Evolutionary conservation across 1,140 invertebrate species (phyloP).

Genomic region (Ooceraea biroi): DNA sequence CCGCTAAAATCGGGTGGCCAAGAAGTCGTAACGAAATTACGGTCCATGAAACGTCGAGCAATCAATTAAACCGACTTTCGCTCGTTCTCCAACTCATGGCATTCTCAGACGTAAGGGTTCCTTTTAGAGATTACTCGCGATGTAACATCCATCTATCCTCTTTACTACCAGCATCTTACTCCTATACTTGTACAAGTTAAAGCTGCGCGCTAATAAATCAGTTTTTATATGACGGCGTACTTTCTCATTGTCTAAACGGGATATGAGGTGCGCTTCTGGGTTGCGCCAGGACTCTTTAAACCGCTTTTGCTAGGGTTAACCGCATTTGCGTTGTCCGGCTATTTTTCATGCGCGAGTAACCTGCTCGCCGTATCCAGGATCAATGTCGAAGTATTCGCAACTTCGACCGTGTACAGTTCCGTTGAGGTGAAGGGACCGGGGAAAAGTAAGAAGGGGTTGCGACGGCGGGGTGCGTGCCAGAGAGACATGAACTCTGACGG

Average conservation of each 20-base stretch:
- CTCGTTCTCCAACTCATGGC: not conserved
- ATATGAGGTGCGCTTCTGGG: not conserved
- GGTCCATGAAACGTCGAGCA: not conserved
- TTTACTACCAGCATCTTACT: not conserved
- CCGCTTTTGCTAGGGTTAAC: not conserved
- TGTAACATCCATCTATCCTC: not conserved
- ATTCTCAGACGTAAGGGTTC: not conserved
- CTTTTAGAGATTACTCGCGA: not conserved
- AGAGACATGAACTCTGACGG: conserved; percentile 75
- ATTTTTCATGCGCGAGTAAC: conserved; percentile 44
- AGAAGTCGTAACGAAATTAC: not conserved
- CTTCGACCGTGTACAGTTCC: conserved; percentile 18
- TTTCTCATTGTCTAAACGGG: conserved; percentile 21
- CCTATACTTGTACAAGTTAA: not conserved
- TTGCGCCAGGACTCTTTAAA: conserved; percentile 30
- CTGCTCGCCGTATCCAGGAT: conserved; percentile 36
- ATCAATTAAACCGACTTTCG: not conserved
- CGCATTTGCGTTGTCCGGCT: conserved; percentile 20
- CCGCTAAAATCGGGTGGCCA: not conserved
- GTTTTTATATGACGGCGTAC: conserved; percentile 19
- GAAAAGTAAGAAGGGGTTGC: conserved; percentile 24
- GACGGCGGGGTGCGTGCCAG: conserved; percentile 70
- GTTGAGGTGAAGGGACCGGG: not conserved
- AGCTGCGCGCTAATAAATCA: conserved; percentile 34
- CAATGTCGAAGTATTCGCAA: conserved; percentile 27